A percentile compares a stretch with the other conserved stretches of the same genome.
These are phyloP conservation scores for Thalassaphorura encarpata DNA, from an alignment of 1,140 invertebrate genomes.

Conservation along the genomic window DNA sequence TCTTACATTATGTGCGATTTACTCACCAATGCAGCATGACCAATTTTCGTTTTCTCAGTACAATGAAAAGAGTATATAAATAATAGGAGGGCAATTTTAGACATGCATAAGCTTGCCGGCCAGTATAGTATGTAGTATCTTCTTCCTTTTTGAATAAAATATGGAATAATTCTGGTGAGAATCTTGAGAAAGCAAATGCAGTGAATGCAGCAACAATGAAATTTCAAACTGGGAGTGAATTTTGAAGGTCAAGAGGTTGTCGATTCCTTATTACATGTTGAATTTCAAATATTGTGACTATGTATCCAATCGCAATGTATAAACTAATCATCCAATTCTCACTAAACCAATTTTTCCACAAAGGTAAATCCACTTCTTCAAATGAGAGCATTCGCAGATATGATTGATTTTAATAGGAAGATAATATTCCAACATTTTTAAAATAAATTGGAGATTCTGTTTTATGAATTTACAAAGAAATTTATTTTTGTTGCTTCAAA, in stretches of 20 bases:
- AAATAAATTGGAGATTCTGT: too few species aligned
- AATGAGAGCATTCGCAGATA: slow-evolving; percentile 1
- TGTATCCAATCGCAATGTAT: slow-evolving; percentile 10
- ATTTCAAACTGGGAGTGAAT: slow-evolving; percentile 11
- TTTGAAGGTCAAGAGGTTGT: slow-evolving; percentile 11
- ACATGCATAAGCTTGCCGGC: slow-evolving; percentile 8
- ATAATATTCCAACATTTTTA: too few species aligned
- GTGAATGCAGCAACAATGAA: slow-evolving; percentile 16
- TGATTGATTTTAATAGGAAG: slow-evolving; percentile 1
- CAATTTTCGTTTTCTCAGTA: slow-evolving; percentile 17
- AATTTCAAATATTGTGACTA: slow-evolving; percentile 8
- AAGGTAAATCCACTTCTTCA: slow-evolving; percentile 4
- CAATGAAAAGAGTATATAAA: slow-evolving; percentile 23
- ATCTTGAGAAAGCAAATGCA: slow-evolving; percentile 10
- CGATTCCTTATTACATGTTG: slow-evolving; percentile 12
- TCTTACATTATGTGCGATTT: too few species aligned
- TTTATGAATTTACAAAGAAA: too few species aligned
- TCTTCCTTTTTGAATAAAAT: slow-evolving; percentile 2
- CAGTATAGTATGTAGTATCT: slow-evolving; percentile 12
- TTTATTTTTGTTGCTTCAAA: too few species aligned
- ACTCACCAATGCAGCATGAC: slow-evolving; percentile 25
- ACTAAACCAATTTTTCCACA: slow-evolving; percentile 19
- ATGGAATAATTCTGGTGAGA: slow-evolving; percentile 17
- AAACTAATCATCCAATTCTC: slow-evolving; percentile 17
- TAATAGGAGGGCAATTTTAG: slow-evolving; percentile 11